Percentiles rank a stretch among this genome's conserved stretches.
These are phyloP conservation scores for Lates japonicus DNA, from an alignment of 2,797 vertebrate genomes.

Conservation along the genomic window DNA sequence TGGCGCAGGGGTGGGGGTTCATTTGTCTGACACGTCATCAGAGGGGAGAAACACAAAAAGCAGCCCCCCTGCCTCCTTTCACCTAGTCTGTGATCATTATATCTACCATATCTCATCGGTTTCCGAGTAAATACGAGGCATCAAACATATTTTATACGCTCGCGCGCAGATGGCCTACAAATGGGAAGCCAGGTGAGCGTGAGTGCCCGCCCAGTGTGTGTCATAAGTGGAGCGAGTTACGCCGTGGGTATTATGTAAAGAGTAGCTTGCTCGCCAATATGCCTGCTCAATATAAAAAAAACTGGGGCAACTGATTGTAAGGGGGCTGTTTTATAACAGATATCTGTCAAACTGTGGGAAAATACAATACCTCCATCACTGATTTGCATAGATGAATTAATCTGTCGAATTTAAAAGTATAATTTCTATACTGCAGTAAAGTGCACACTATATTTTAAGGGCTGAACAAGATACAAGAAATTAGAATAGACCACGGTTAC, in stretches of 20 bases:
- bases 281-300: slow-evolving; percentile 73
- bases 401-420: accelerated
- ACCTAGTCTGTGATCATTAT: slow-evolving; percentile 3
- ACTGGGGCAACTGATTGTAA: slow-evolving; percentile 51
- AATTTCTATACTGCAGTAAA: neutral
- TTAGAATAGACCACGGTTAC: slow-evolving; percentile 1
- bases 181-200: slow-evolving; percentile 23
- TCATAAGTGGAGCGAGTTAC: slow-evolving; percentile 89
- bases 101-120: slow-evolving; percentile 5
- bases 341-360: accelerated
- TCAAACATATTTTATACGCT: too few species aligned
- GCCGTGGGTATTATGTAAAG: slow-evolving; percentile 91
- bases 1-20: slow-evolving; percentile 38
- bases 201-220: slow-evolving; percentile 80
- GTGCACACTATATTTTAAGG: neutral
- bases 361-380: neutral
- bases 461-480: neutral
- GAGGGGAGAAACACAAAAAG: slow-evolving; percentile 64
- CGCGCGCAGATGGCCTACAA: slow-evolving; percentile 14
- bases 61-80: neutral
- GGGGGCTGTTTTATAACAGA: neutral
- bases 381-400: neutral
- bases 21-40: slow-evolving; percentile 87
- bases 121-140: neutral
- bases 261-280: slow-evolving; percentile 82